These are phyloP conservation scores for Barbus barbus DNA, from an alignment of 2,113 vertebrate species.

Conservation along the genomic window DNA sequence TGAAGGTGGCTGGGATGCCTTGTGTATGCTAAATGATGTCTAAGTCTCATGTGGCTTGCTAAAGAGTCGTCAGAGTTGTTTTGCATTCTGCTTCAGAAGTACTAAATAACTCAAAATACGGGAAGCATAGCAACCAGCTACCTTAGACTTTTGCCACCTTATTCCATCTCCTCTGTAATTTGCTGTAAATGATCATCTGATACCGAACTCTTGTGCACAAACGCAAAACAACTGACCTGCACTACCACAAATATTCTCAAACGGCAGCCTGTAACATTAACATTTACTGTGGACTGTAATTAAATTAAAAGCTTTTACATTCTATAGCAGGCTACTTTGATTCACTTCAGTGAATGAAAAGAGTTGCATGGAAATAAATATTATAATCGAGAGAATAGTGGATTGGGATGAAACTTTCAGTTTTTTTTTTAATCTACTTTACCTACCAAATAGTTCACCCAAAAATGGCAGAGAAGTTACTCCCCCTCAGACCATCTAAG, in stretches of 20 bases:
- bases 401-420: background rate
- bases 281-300: background rate
- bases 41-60: background rate
- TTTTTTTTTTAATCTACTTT: too few species aligned
- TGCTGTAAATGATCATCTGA: background rate
- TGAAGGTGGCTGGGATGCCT: background rate
- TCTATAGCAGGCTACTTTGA: background rate
- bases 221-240: background rate
- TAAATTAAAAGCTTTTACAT: background rate
- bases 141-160: background rate
- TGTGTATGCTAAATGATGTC: background rate
- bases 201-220: background rate
- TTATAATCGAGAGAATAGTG: slow-evolving; percentile 1
- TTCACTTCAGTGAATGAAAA: background rate
- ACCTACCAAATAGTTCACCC: too few species aligned
- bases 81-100: background rate
- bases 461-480: too few species aligned
- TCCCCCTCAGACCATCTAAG: too few species aligned
- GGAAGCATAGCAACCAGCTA: background rate
- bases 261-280: background rate
- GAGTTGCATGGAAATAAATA: background rate
- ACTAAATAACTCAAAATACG: background rate
- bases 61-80: background rate
- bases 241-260: background rate
- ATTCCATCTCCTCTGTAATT: background rate